Evolutionary conservation across 2,113 vertebrate genomes (phyloP), one percentile per base, ranked within the genome.

Genomic region (Grantiella picta): DNA sequence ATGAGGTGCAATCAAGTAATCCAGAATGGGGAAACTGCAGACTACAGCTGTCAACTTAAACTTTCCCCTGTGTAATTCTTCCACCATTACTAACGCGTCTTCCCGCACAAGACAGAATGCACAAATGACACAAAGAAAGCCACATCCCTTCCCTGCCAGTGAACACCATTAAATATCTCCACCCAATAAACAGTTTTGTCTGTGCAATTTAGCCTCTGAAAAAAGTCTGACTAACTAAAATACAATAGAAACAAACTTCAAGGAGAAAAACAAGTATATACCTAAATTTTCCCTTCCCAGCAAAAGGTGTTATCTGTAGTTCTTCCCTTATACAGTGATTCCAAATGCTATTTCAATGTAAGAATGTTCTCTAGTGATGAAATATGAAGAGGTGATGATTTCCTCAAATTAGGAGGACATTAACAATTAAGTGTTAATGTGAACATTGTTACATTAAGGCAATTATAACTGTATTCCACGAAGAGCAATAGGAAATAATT

Each of bases 401-500:
- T 98, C 75, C 70, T 97, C 90, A 95, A 97, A 98, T 96, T 91
- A 97, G 95, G 78, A 97, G 89, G 95, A 96, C 96, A 97, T 97
- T 97, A 98, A 97, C 97, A 98, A 98, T 98, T 96, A 98, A 98
- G 91, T 96, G 97, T 97, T 97, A 98, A 98, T 95, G 70, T 86
- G 97, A 97, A 97, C 79, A 94, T 79, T 57, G 56, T 96, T 97
- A 97, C 84, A 96, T 92, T 97, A 97, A 97, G 95, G 92, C 97
- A 98, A 97, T 98, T 98, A 98, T 97, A 98, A 95, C 86, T 87
- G 79, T 97, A 98, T 98, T 96, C 97, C 97, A 97, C 82, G 93
- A 98, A 98, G 97, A 97, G 92, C 96, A 93, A 97, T 97, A 97
- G 94, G 94, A 98, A 97, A 98, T 98, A 98, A 98, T 98, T 97